Evolutionary conservation across 2,797 vertebrate species (phyloP), one percentile per base, ranked within the genome.

Genomic region (Smutsia gigantea): DNA sequence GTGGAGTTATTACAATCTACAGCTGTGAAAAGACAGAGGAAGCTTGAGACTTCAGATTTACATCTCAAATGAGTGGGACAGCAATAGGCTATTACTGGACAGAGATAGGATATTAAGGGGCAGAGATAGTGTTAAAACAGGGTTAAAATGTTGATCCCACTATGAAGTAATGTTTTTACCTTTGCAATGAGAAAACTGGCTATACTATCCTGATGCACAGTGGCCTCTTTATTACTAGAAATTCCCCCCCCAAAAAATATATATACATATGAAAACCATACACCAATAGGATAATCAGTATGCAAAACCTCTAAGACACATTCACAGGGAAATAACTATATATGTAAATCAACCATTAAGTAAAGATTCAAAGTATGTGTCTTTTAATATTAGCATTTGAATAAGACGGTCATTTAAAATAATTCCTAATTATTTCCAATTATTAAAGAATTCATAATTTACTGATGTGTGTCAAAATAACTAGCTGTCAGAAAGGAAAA

Each of bases 361-460:
- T 93, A 74, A 72, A 75, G 3, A 42, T n/a, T 81, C 15, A 63
- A 72, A 94, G 21, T 61, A 46, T 31, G 49, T 25, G 46, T 59
- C 4, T 77, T 81, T 93, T 75, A 64, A 88, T 79, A 95, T 74
- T 61, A 90, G 1, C 11, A 86, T 78, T 78, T 82, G 39, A 82
- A 94, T 84, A 49, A 69, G 34, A 88, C 78, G 10, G 55, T 75
- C 57, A 94, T 75, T 84, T 69, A 68, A 94, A 95, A 74, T 75
- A 88, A 42, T 11, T 83, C 53, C 31, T 74, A 87, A 89, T 84
- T 83, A 84, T 86, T 77, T 90, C 57, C 2, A 92, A 21, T 64
- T 93, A 88, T 71, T 74, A 66, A 90, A 53, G 4, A 82, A 92
- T 49, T 94, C 59, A 96, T 51, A 85, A 83, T 77, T 79, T 95